Conservation (phyloP, 2,888 invertebrate species). For the Pandemis heparana region DNA sequence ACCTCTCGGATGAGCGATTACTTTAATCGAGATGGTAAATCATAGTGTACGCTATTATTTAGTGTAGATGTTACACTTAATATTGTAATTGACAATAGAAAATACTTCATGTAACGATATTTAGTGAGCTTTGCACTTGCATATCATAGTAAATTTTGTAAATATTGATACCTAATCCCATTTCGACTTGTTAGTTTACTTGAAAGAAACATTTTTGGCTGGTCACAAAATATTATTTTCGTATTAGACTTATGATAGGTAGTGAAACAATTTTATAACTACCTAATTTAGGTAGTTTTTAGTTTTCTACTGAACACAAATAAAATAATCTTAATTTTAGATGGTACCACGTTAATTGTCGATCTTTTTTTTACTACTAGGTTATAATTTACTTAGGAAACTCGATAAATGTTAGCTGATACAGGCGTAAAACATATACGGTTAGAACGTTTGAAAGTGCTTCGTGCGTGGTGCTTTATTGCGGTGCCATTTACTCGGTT, state of each 20-base stretch:
- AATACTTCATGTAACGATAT: constrained; percentile 66
- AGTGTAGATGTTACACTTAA: constrained; percentile 71
- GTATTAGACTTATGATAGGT: constrained; percentile 24
- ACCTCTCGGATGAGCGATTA: constrained; percentile 55
- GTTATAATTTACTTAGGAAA: constrained; percentile 28
- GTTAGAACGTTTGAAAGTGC: constrained; percentile 56
- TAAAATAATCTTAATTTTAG: constrained; percentile 21
- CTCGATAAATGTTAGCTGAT: constrained; percentile 22
- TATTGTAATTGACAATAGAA: constrained; percentile 62
- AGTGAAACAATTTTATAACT: constrained; percentile 32
- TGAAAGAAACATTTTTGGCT: constrained; percentile 6
- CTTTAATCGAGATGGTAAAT: constrained; percentile 53
- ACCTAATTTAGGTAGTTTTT: constrained; percentile 41
- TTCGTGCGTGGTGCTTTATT: constrained; percentile 74
- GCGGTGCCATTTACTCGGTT: constrained; percentile 83
- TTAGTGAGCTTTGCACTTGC: constrained; percentile 86
- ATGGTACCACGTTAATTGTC: constrained; percentile 18
- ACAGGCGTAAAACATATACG: constrained; percentile 20
- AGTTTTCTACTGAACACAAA: constrained; percentile 32
- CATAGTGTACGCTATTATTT: constrained; percentile 60
- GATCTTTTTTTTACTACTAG: constrained; percentile 26
- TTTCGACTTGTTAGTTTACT: constrained; percentile 34
- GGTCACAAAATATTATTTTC: constrained; percentile 22
- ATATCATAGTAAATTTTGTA: constrained; percentile 81
- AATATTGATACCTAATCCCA: constrained; percentile 59